Percentiles rank a stretch among this genome's conserved stretches.
These are phyloP conservation scores for Melangyna quadrimaculata DNA, from an alignment of 2,888 invertebrate species.

Conservation along the genomic window DNA sequence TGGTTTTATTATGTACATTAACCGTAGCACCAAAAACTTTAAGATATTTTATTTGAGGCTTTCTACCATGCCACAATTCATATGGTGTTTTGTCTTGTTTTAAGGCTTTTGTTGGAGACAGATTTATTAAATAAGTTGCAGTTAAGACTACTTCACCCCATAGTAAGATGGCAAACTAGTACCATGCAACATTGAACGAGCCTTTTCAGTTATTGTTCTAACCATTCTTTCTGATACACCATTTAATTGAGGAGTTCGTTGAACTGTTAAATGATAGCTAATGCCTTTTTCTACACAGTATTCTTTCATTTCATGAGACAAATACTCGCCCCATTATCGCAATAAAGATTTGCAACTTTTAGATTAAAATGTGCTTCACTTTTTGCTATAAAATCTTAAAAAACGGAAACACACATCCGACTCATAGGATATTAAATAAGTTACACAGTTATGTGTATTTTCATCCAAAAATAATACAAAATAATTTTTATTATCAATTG, in stretches of 20 bases:
- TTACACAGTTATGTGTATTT: constrained; percentile 75
- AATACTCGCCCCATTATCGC: constrained; percentile 76
- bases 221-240: constrained; percentile 77
- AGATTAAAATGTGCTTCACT: constrained; percentile 73
- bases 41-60: constrained; percentile 39
- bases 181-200: constrained; percentile 75
- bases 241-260: constrained; percentile 78
- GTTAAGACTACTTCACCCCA: constrained; percentile 78
- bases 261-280: constrained; percentile 77
- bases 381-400: constrained; percentile 73
- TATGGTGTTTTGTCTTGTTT: constrained; percentile 76
- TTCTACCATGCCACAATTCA: constrained; percentile 72
- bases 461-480: constrained; percentile 74
- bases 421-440: constrained; percentile 73
- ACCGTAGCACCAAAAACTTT: constrained; percentile 44
- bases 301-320: constrained; percentile 74
- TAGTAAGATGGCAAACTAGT: constrained; percentile 75
- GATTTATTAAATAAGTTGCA: constrained; percentile 77
- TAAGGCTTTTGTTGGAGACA: constrained; percentile 76
- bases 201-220: constrained; percentile 77
- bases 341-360: constrained; percentile 75
- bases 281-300: constrained; percentile 75
- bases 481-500: constrained; percentile 62
- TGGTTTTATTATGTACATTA: constrained; percentile 43
- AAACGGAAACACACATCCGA: constrained; percentile 74